These are phyloP conservation scores for Pseudopipra pipra DNA, from an alignment of 2,113 vertebrate species.

Conservation along the genomic window DNA sequence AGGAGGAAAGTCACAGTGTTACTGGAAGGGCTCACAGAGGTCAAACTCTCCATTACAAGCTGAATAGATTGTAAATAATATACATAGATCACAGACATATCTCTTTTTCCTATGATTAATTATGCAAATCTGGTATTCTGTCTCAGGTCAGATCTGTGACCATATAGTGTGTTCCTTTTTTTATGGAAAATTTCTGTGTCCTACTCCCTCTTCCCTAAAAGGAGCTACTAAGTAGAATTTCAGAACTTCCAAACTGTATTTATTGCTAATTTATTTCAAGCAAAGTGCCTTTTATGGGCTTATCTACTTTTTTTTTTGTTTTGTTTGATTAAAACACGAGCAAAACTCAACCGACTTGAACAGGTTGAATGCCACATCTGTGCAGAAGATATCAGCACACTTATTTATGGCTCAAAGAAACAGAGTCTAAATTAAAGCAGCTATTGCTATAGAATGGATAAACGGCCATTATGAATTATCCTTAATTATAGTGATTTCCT, in stretches of 20 bases:
- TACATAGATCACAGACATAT: slow-evolving; percentile 30
- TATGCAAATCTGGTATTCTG: slow-evolving; percentile 59
- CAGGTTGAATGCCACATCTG: slow-evolving; percentile 80
- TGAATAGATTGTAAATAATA: slow-evolving; percentile 67
- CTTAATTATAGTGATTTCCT: slow-evolving; percentile 98
- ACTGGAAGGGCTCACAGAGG: slow-evolving; percentile 43
- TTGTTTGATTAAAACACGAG: slow-evolving; percentile 74
- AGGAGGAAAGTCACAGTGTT: not conserved
- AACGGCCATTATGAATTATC: slow-evolving; percentile 96
- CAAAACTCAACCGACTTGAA: slow-evolving; percentile 73
- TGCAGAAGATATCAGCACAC: slow-evolving; percentile 71
- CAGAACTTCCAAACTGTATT: slow-evolving; percentile 18
- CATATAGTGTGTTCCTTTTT: not conserved
- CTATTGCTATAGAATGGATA: slow-evolving; percentile 83
- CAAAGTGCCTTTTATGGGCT: slow-evolving; percentile 65
- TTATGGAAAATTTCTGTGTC: slow-evolving; percentile 7
- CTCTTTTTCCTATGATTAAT: slow-evolving; percentile 65
- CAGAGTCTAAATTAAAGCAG: slow-evolving; percentile 85
- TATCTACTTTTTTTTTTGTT: slow-evolving; percentile 73
- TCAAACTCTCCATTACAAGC: slow-evolving; percentile 66
- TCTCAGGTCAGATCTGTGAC: slow-evolving; percentile 44
- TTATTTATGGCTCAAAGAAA: slow-evolving; percentile 82
- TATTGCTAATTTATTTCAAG: slow-evolving; percentile 68
- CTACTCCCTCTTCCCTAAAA: not conserved
- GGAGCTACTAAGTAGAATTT: not conserved